Percentiles rank a stretch among this genome's conserved stretches.
These are phyloP conservation scores for Acleris cristana DNA, from an alignment of 2,888 invertebrate species.

Conservation along the genomic window DNA sequence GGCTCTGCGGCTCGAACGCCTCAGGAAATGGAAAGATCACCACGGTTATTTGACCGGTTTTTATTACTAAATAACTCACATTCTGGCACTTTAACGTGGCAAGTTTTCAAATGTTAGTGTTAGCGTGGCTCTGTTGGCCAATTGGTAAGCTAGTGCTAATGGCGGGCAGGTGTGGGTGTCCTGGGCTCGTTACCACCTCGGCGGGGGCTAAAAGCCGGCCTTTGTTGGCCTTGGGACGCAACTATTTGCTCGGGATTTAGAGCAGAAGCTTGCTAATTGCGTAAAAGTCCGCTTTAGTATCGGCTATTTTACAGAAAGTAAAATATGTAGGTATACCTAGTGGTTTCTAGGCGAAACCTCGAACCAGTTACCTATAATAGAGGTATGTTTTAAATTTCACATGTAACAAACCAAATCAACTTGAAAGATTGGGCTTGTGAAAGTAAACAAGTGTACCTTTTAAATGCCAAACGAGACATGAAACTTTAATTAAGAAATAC, in stretches of 20 bases:
- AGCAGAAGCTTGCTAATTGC: conserved; percentile 22
- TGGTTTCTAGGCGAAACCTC: not conserved
- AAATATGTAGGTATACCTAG: too few species aligned
- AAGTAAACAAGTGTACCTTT: conserved; percentile 14
- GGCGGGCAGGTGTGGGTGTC: conserved; percentile 53
- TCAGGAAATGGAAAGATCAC: conserved; percentile 37
- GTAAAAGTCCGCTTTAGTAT: conserved; percentile 3
- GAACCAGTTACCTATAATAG: not conserved
- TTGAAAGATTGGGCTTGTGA: conserved; percentile 1
- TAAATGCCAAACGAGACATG: conserved; percentile 24
- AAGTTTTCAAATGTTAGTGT: conserved; percentile 19
- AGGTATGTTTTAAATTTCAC: not conserved
- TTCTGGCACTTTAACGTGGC: conserved; percentile 39
- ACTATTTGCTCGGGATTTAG: conserved; percentile 51
- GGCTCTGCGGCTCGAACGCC: conserved; percentile 14
- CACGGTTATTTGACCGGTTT: conserved; percentile 39
- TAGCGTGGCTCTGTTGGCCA: conserved; percentile 42
- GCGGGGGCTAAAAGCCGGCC: conserved; percentile 53
- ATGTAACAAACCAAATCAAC: conserved; percentile 6
- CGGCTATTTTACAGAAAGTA: too few species aligned
- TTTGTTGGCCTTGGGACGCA: conserved; percentile 53
- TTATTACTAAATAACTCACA: conserved; percentile 41
- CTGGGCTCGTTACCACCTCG: conserved; percentile 61
- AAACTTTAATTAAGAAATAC: conserved; percentile 43
- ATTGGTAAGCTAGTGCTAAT: conserved; percentile 57